Conservation (phyloP, 2,797 vertebrate genomes). For the Aeoliscus strigatus region DNA sequence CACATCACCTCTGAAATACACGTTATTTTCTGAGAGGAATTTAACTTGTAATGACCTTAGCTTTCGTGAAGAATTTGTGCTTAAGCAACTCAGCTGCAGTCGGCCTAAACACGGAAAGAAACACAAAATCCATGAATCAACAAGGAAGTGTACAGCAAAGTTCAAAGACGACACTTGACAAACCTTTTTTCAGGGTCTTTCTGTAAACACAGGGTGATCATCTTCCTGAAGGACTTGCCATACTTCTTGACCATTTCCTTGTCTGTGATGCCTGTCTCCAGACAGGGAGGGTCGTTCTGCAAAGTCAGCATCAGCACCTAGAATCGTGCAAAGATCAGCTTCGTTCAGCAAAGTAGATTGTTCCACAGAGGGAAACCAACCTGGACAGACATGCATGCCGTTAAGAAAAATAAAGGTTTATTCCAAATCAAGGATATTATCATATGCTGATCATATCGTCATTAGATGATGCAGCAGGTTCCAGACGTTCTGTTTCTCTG, state of each 20-base stretch:
- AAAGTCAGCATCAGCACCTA: constrained; percentile 95
- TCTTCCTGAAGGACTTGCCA: constrained; percentile 95
- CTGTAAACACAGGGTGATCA: constrained; percentile 94
- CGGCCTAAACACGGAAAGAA: constrained; percentile 77
- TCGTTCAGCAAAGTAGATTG: too few species aligned
- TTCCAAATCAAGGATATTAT: too few species aligned
- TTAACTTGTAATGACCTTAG: too few species aligned
- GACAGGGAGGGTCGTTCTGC: constrained; percentile 90
- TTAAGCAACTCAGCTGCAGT: constrained; percentile 91
- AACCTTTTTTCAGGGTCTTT: constrained; percentile 98
- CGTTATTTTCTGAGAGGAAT: too few species aligned
- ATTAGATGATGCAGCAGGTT: too few species aligned
- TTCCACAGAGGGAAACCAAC: too few species aligned
- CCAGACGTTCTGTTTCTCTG: too few species aligned
- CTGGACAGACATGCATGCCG: too few species aligned
- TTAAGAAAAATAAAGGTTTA: too few species aligned
- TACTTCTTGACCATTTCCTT: constrained; percentile 99
- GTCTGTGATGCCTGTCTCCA: constrained; percentile 96
- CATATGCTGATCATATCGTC: too few species aligned
- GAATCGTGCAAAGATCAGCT: background rate
- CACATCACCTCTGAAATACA: constrained; percentile 2
- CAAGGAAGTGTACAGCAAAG: background rate
- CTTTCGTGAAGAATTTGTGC: constrained; percentile 96
- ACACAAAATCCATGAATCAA: constrained; percentile 10
- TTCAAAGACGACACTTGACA: constrained; percentile 11